Evolutionary conservation across 2,113 vertebrate species (phyloP).

Genomic region (Aegithalos caudatus): DNA sequence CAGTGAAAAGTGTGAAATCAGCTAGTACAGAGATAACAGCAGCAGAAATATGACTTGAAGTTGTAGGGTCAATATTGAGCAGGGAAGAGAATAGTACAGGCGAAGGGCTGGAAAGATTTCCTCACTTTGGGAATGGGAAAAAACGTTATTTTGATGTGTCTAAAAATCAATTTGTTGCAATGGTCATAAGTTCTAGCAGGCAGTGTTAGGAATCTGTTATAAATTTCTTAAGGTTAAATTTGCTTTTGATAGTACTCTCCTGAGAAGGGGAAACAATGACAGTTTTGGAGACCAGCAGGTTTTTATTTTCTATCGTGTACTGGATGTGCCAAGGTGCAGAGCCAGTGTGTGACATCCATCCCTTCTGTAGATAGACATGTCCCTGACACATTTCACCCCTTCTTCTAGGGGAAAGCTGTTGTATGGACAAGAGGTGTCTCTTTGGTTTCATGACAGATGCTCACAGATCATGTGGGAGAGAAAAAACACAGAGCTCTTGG

Average conservation of each 20-base stretch:
- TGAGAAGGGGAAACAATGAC: background rate
- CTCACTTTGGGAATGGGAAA: background rate
- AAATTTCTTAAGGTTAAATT: background rate
- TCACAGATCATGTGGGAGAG: background rate
- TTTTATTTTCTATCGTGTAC: background rate
- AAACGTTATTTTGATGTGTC: background rate
- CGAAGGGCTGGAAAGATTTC: background rate
- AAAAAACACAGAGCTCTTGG: background rate
- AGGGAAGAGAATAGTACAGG: background rate
- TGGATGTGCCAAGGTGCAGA: background rate
- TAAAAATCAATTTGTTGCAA: background rate
- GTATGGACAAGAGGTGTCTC: background rate
- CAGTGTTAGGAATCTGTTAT: background rate
- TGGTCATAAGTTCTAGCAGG: background rate
- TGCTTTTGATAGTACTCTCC: background rate
- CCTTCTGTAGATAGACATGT: background rate
- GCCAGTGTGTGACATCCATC: background rate
- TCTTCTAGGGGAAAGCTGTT: background rate
- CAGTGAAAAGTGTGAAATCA: background rate
- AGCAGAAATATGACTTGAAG: background rate
- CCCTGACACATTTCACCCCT: background rate
- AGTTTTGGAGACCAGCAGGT: background rate
- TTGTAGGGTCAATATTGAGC: rapidly evolving
- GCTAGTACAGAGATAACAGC: background rate
- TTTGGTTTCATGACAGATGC: background rate